Conservation (phyloP, 2,888 invertebrate species). For the Spisula subtruncata region DNA sequence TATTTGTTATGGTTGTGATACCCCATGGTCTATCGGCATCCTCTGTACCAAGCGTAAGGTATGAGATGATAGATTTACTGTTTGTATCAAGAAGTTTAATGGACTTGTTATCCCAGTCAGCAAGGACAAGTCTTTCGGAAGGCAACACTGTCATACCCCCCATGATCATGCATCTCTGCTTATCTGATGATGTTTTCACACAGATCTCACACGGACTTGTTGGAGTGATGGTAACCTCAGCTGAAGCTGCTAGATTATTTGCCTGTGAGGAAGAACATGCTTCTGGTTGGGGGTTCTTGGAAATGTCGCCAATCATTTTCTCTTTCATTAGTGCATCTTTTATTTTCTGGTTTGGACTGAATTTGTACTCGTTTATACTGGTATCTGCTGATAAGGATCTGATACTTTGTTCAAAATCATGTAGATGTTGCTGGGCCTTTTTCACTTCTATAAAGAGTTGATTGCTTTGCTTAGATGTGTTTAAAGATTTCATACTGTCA, state of each 20-base stretch:
- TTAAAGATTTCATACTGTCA: not conserved
- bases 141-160: not conserved
- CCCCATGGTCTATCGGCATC: not conserved
- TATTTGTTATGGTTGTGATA: not conserved
- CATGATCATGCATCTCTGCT: not conserved
- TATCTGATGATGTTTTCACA: slow-evolving; percentile 6
- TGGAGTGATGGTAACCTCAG: no score
- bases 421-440: not conserved
- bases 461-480: not conserved
- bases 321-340: not conserved
- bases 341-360: not conserved
- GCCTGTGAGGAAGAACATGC: no score
- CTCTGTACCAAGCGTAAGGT: not conserved
- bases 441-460: not conserved
- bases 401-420: not conserved
- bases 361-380: not conserved
- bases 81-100: not conserved
- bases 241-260: no score
- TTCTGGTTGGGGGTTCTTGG: not conserved
- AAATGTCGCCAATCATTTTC: not conserved
- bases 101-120: not conserved
- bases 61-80: not conserved
- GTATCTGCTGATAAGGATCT: not conserved
- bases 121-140: not conserved
- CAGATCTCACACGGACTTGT: not conserved